Evolutionary conservation across 2,888 invertebrate species (phyloP), one percentile per base, ranked within the genome.

Genomic region (Entomobrya proxima): DNA sequence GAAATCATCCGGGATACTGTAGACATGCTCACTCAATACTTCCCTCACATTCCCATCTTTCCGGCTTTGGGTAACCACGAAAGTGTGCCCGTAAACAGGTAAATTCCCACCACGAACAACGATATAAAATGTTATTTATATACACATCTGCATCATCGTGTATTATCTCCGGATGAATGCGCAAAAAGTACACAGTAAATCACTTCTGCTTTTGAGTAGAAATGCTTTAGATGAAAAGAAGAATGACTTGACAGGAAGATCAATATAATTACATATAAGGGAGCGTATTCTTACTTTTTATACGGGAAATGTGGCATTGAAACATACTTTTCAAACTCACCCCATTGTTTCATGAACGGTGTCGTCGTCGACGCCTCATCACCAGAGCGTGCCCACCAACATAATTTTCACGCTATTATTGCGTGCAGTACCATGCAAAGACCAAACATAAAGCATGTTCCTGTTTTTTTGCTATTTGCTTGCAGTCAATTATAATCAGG

Each of bases 11-110:
- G 95, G 90, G 96, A 97, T 91, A 96, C 97, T 0, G 96, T 97
- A 0, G 93, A 94, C 35, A 96, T 97, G 91, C 95, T 97, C 95
- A 94, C 95, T 0, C 95, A 95, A 86, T 95, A 95, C 92, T 98
- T 99, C 91, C 98, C 97, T 0, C 96, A 96, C 0, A 95, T 96
- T 30, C 98, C 97, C 0, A 96, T 98, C 88, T 98, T 97, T 91
- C 98, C 98, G 13, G 96, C 98, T 0, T 93, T 99, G 4, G 99
- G 99, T 2, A 99, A 99, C 92, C 99, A 99, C 91, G 98, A 99
- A 93, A 96, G 97, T 88, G 96, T 97, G 4, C 98, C 98, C 9
- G 98, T 98, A 0, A 98, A 98, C 91, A 96, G 96, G 97, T 96
- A 92, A 67, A 40, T 15, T 11, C 15, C 44, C 7, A n/a, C n/a